Evolutionary conservation across 2,113 vertebrate species (phyloP).

Genomic region (Melanerpes aurifrons): DNA sequence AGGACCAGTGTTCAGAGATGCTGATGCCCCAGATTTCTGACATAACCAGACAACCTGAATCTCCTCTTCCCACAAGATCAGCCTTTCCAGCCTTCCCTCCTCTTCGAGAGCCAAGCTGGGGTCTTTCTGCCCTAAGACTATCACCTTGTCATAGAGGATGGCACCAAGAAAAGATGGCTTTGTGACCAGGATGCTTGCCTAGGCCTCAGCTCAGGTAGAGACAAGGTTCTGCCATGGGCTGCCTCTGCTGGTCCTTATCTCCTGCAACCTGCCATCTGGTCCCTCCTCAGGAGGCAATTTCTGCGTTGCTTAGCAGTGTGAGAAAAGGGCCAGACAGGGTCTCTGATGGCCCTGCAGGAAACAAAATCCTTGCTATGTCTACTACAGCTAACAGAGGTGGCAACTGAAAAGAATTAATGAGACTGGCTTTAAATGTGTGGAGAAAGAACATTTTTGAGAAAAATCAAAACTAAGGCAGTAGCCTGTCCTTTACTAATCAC

Average conservation of each 20-base stretch:
- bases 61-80: background rate
- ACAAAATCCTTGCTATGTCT: background rate
- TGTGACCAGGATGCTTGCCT: background rate
- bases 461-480: background rate
- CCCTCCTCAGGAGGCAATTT: background rate
- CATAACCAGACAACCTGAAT: background rate
- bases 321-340: background rate
- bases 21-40: background rate
- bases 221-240: background rate
- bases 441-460: background rate
- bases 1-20: background rate
- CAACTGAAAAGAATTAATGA: background rate
- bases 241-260: background rate
- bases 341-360: background rate
- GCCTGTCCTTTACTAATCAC: background rate
- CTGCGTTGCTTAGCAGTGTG: background rate
- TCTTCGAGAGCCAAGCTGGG: background rate
- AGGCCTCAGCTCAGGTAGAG: background rate
- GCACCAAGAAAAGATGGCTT: background rate
- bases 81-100: background rate
- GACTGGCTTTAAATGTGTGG: background rate
- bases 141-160: accelerated
- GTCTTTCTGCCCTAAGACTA: background rate
- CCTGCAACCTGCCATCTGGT: background rate
- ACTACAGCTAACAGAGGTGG: background rate